Evolutionary conservation across 37 sponge, comb jelly and placozoan genomes (phyloP).

Genomic region (Spongia lamella): DNA sequence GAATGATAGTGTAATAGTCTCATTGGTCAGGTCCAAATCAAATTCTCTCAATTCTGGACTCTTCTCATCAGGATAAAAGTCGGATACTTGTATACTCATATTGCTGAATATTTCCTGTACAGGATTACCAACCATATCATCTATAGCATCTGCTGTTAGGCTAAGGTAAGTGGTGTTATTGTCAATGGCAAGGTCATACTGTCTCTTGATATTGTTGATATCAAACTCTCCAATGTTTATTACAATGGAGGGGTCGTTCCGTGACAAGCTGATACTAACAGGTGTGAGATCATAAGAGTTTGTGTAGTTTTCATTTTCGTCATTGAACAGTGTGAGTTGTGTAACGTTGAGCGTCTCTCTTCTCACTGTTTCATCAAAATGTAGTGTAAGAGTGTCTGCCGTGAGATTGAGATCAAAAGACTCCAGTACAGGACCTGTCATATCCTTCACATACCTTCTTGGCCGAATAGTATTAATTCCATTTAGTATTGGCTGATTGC

Average conservation of each 20-base stretch:
- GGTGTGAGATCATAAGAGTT: slow-evolving; percentile 54
- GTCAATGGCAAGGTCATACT: slow-evolving; percentile 53
- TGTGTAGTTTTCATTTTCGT: slow-evolving; percentile 27
- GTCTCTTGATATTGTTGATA: slow-evolving; percentile 83
- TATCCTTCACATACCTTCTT: slow-evolving; percentile 45
- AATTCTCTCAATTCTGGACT: slow-evolving; percentile 57
- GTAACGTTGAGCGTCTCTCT: slow-evolving; percentile 63
- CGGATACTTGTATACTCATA: slow-evolving; percentile 27
- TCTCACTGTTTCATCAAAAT: slow-evolving; percentile 82
- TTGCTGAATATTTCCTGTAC: slow-evolving; percentile 8
- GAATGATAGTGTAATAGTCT: slow-evolving; percentile 71
- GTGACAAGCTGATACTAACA: slow-evolving; percentile 17
- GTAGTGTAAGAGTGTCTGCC: slow-evolving; percentile 60
- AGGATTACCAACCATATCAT: slow-evolving; percentile 68
- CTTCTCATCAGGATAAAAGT: slow-evolving; percentile 45
- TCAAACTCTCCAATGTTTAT: slow-evolving; percentile 71
- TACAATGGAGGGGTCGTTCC: slow-evolving; percentile 55
- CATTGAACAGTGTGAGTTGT: slow-evolving; percentile 47
- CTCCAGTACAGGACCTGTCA: slow-evolving; percentile 50
- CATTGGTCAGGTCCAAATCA: slow-evolving; percentile 78
- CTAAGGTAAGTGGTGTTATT: slow-evolving; percentile 65
- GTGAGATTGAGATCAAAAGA: slow-evolving; percentile 78
- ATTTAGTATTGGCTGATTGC: slow-evolving; percentile 51
- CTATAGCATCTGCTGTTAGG: slow-evolving; percentile 21
- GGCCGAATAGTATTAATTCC: slow-evolving; percentile 49